These are phyloP conservation scores for Neoitamus cyanurus DNA, from an alignment of 2,888 invertebrate genomes.

Conservation along the genomic window DNA sequence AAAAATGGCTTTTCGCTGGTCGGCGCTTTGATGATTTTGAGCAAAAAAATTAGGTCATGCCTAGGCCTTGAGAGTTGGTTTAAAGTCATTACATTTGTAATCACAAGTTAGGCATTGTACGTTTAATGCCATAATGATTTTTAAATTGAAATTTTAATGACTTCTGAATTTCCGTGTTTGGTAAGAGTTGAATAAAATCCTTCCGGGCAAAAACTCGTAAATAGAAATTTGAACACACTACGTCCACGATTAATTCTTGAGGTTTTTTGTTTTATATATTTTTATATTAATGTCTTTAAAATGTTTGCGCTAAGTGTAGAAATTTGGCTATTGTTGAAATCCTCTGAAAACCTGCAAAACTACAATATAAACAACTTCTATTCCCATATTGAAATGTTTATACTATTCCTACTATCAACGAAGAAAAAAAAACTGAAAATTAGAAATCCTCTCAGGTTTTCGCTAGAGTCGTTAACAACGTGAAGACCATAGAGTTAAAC, in stretches of 20 bases:
- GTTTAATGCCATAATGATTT: neutral
- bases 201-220: neutral
- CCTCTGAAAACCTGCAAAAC: too few relatives aligned
- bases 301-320: too few relatives aligned
- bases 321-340: too few relatives aligned
- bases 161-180: neutral
- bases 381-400: too few relatives aligned
- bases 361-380: too few relatives aligned
- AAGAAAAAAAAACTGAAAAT: neutral
- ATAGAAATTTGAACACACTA: neutral
- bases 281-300: too few relatives aligned
- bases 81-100: too few relatives aligned
- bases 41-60: neutral
- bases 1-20: neutral
- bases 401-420: too few relatives aligned
- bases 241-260: too few relatives aligned
- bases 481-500: too few relatives aligned
- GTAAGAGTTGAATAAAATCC: neutral
- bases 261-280: too few relatives aligned
- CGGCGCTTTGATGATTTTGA: neutral
- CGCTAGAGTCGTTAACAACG: neutral
- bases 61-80: neutral
- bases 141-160: neutral
- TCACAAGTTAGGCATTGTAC: too few relatives aligned
- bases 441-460: neutral